Percentiles rank a stretch among this genome's conserved stretches.
phyloP scores from a whole-genome alignment of 2,888 invertebrate genomes.

The Drosophila neotestacea region DNA sequence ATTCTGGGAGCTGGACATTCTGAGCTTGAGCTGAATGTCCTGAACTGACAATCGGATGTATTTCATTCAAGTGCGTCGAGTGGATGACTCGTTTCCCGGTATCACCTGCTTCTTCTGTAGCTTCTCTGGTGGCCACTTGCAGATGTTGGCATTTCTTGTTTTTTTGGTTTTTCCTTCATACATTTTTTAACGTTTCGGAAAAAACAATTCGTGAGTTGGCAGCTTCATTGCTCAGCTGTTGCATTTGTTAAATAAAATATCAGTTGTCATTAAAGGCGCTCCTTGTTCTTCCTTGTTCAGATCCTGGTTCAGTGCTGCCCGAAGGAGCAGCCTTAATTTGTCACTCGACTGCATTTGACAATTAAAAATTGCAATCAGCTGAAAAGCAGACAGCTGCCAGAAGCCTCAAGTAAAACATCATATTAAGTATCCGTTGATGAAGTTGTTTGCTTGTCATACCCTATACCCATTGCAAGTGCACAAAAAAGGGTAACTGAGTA shows the following conservation, averaged over 20 bases:
- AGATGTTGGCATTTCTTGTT: constrained; percentile 2
- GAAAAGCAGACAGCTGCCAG: constrained; percentile 50
- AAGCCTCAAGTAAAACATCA: constrained; percentile 37
- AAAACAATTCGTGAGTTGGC: constrained; percentile 63
- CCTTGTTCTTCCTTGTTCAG: neutral
- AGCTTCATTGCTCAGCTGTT: constrained; percentile 60
- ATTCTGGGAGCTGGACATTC: constrained; percentile 64
- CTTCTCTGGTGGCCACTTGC: neutral
- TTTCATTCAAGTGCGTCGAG: constrained; percentile 61
- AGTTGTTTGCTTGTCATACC: constrained; percentile 1
- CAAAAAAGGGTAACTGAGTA: too few species aligned
- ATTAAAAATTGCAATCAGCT: constrained; percentile 72
- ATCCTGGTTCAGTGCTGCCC: constrained; percentile 8
- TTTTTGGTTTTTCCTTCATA: constrained; percentile 28
- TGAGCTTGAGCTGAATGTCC: constrained; percentile 27
- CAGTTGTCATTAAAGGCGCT: constrained; percentile 69
- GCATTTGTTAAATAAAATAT: constrained; percentile 74
- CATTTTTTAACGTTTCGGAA: constrained; percentile 58
- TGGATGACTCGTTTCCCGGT: constrained; percentile 34
- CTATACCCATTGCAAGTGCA: neutral
- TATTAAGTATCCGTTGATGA: constrained; percentile 31
- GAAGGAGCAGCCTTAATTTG: constrained; percentile 60
- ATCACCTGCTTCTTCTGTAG: neutral
- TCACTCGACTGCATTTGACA: constrained; percentile 74
- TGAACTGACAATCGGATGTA: constrained; percentile 73